Conservation (phyloP, 2,113 vertebrate species). For the Rattus rattus region DNA sequence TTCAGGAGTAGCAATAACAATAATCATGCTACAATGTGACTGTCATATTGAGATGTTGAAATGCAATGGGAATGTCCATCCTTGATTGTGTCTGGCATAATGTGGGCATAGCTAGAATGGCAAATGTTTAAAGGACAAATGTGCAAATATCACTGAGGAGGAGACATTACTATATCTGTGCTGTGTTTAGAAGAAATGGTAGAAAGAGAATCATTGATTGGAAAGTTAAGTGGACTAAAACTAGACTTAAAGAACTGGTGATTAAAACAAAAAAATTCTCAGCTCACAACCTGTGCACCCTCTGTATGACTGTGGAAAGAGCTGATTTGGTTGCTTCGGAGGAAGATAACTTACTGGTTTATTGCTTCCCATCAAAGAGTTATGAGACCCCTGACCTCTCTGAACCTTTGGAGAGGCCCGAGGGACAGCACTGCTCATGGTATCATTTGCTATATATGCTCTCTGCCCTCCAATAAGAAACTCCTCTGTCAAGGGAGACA, state of each 20-base stretch:
- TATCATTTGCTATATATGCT: neutral
- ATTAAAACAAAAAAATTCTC: neutral
- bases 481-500: fast-evolving
- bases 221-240: neutral
- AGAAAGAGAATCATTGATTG: neutral
- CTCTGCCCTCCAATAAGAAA: neutral
- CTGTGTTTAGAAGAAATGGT: neutral
- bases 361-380: neutral
- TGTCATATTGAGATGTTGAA: neutral
- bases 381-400: neutral
- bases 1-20: neutral
- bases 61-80: neutral
- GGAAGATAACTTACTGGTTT: neutral
- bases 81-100: neutral
- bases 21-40: neutral
- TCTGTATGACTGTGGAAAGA: neutral
- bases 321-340: neutral
- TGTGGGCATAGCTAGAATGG: neutral
- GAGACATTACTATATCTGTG: too few species aligned
- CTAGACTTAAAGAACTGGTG: neutral
- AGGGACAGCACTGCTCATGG: fast-evolving
- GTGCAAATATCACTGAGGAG: fast-evolving
- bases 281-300: neutral
- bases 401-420: neutral
- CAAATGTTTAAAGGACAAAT: neutral